phyloP scores from a whole-genome alignment of 1,140 invertebrate genomes.

The Chionoecetes opilio region DNA sequence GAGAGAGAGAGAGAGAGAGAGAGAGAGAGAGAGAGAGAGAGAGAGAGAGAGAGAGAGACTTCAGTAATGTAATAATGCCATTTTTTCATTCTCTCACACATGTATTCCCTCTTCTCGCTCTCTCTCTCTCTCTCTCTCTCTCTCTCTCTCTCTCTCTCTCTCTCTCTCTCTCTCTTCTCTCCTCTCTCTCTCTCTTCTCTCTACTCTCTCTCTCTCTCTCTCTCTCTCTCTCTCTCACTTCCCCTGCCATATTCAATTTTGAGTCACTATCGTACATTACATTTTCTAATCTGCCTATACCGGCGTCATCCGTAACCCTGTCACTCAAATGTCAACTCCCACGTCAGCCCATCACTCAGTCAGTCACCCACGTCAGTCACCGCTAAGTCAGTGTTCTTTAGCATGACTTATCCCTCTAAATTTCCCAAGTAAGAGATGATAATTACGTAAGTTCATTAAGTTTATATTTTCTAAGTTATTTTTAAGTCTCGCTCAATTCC shows the following conservation, averaged over 20 bases:
- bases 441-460: no score
- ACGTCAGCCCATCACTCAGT: background rate
- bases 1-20: no score
- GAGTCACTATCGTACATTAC: background rate
- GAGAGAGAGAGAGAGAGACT: background rate
- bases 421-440: no score
- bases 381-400: background rate
- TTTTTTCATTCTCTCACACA: background rate
- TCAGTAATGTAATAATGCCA: background rate
- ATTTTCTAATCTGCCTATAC: no score
- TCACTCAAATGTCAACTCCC: background rate
- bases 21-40: no score
- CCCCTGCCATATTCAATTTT: background rate
- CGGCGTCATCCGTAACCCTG: background rate
- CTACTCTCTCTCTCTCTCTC: background rate
- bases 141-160: background rate
- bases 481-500: no score
- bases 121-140: background rate
- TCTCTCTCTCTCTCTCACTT: no score
- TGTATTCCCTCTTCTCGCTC: background rate
- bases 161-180: background rate
- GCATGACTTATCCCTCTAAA: background rate
- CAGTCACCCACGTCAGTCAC: background rate
- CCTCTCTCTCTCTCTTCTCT: no score
- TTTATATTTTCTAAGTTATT: no score